Evolutionary conservation across 2,888 invertebrate species (phyloP), one percentile per base, ranked within the genome.

Genomic region (Lasioglossum morio): DNA sequence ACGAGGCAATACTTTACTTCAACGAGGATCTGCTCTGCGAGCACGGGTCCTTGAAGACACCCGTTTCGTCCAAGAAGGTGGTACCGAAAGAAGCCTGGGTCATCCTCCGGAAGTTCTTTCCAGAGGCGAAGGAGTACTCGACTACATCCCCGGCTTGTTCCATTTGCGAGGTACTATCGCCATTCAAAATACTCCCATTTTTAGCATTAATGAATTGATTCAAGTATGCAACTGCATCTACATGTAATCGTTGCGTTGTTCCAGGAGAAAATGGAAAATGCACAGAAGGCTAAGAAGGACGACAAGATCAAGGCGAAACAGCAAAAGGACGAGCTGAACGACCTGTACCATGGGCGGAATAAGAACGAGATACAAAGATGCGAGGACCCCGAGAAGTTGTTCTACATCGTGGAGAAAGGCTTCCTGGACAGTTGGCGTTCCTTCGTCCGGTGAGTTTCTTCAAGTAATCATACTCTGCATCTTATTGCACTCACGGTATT

Each of bases 21-120:
- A 96, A 96, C 92, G 96, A 96, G 90, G 96, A 96, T 89, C 93
- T 96, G 30, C 92, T 96, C 16, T 96, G 96, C 93, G 94, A 94
- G 57, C 96, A 96, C 92, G 95, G 95, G 94, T 89, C 92, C n/a
- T 86, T 95, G 0, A 94, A 95, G 57, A 94, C 93, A 23, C 93
- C 93, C 14, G 92, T 94, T 79, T 92, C 94, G 0, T 92, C 92
- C 78, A 94, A 96, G 75, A 95, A 95, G 89, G 92, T 96, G 46
- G 95, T 96, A 14, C 95, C 96, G 0, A 90, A 92, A 10, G 94
- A 94, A 85, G 96, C 95, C 3, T 97, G 96, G 96, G 86, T 91
- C 43, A 95, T 96, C 82, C 92, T 97, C 34, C 94, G 94, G 86
- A 95, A 95, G 78, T 96, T 96, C 90, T 96, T 96, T 90, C 95